Evolutionary conservation across 2,888 invertebrate genomes (phyloP).

Genomic region (Caenorhabditis panamensis): DNA sequence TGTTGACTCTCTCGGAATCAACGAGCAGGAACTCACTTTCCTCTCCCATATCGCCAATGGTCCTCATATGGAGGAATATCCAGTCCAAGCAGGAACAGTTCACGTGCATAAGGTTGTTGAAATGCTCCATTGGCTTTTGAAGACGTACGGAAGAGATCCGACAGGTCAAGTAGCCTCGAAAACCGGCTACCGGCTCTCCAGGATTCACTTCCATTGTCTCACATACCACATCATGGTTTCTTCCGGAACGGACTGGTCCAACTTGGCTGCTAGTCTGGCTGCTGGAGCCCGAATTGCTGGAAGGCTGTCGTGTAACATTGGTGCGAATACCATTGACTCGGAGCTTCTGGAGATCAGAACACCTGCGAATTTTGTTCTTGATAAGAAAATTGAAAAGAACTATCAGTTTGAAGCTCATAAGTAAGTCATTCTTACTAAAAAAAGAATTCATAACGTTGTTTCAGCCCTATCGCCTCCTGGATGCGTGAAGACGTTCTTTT

Average conservation of each 20-base stretch:
- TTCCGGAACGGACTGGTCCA: conserved; percentile 82
- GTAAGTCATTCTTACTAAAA: conserved; percentile 59
- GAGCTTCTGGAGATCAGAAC: conserved; percentile 82
- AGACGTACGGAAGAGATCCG: conserved; percentile 81
- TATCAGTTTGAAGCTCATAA: conserved; percentile 80
- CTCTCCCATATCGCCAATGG: conserved; percentile 82
- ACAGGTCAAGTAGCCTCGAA: conserved; percentile 73
- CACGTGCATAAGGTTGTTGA: conserved; percentile 83
- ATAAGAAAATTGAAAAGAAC: conserved; percentile 75
- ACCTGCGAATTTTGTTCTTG: conserved; percentile 81
- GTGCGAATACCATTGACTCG: conserved; percentile 69
- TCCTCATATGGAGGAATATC: conserved; percentile 81
- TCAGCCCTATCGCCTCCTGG: conserved; percentile 82
- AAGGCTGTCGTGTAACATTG: conserved; percentile 81
- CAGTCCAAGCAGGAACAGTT: conserved; percentile 79
- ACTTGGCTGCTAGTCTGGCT: conserved; percentile 82
- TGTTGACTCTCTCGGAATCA: conserved; percentile 82
- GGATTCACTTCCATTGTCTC: conserved; percentile 83
- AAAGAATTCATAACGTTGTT: conserved; percentile 50
- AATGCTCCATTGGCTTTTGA: conserved; percentile 83
- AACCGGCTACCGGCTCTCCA: conserved; percentile 81
- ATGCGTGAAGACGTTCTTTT: conserved; percentile 82
- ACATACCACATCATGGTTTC: conserved; percentile 83
- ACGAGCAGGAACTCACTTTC: conserved; percentile 83
- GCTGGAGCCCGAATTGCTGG: conserved; percentile 83